A percentile compares a stretch with the other conserved stretches of the same genome.
These are phyloP conservation scores for Sinocyclocheilus rhinocerous DNA, from an alignment of 2,113 vertebrate species.

Conservation along the genomic window DNA sequence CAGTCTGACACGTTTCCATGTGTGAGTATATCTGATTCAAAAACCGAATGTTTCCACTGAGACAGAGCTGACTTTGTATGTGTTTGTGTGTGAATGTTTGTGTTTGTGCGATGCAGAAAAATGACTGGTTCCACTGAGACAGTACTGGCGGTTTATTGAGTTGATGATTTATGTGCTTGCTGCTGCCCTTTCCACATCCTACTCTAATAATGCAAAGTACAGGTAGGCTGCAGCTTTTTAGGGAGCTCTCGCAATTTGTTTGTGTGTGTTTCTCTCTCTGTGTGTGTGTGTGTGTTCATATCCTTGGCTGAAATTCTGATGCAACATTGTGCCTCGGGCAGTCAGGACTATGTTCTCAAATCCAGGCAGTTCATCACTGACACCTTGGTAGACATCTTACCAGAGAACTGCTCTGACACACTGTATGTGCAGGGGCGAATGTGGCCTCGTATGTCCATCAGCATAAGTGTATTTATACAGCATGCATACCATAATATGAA, in stretches of 20 bases:
- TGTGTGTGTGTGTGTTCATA: slow-evolving; percentile 26
- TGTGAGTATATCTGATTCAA: neutral
- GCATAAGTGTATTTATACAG: slow-evolving; percentile 17
- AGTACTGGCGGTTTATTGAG: slow-evolving; percentile 36
- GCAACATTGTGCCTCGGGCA: slow-evolving; percentile 36
- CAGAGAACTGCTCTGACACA: neutral
- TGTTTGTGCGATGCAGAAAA: slow-evolving; percentile 31
- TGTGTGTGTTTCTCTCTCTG: slow-evolving; percentile 35
- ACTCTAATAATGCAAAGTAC: slow-evolving; percentile 45
- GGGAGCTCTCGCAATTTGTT: neutral
- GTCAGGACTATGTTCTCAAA: slow-evolving; percentile 40
- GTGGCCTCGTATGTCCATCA: neutral
- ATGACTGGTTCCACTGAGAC: slow-evolving; percentile 43
- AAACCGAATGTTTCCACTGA: neutral
- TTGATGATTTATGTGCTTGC: slow-evolving; percentile 52
- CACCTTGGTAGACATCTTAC: slow-evolving; percentile 12
- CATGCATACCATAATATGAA: neutral
- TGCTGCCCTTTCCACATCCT: slow-evolving; percentile 22
- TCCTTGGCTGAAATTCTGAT: slow-evolving; percentile 11
- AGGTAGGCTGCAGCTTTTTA: slow-evolving; percentile 36
- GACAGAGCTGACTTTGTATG: slow-evolving; percentile 10
- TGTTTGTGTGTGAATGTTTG: slow-evolving; percentile 23
- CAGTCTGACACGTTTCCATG: neutral
- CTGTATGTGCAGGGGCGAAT: neutral
- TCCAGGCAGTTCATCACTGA: slow-evolving; percentile 51